Base-by-base conservation (phyloP, 2,888 invertebrate species). In the Saturnia pavonia region DNA sequence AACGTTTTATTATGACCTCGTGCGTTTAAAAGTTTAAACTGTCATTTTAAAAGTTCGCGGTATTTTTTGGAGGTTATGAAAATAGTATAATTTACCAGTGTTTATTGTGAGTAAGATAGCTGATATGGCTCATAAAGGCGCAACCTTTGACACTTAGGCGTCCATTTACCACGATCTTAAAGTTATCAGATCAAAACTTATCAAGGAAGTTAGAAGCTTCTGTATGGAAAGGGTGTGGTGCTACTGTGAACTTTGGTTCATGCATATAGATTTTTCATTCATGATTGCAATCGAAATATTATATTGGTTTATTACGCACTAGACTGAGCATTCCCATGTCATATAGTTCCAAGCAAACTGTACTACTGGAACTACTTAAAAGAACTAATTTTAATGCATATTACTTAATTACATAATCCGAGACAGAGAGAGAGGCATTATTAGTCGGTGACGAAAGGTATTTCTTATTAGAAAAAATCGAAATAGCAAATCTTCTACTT, bases 171-270 rank as follows among this genome's bases (percentile, higher is more conserved):
- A 80, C 80, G 77, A 84, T 86, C 85, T 85, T 73, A 72, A 70
- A 71, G 74, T 80, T 91, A 92, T 92, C 92, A 78, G 92, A 92
- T 92, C 85, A 79, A 83, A 91, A 91, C 78, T 91, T 90, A 88
- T 88, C 88, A 88, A 88, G 85, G 79, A 83, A 82, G 79, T 83
- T 80, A 72, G 78, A 57, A 76, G 78, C 77, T 77, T 77, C 78
- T 78, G 77, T 69, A 57, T 67, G 27, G 54, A 69, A 54, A 69
- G 65, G 71, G 77, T 79, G 75, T 72, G 80, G 82, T 75, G 72
- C 60, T 73, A 78, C 70, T 77, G 72, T 25, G 1, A 74, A 74
- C 75, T 75, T 67, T 40, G 34, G 51, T 63, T 40, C n/a, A 40
- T 19, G 40, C 7, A 40, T 34, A 63, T 63, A 2, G 25, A 25